Percentiles rank a stretch among this genome's conserved stretches.
phyloP scores from a whole-genome alignment of 1,140 invertebrate genomes.

The Drosophila dunni region DNA sequence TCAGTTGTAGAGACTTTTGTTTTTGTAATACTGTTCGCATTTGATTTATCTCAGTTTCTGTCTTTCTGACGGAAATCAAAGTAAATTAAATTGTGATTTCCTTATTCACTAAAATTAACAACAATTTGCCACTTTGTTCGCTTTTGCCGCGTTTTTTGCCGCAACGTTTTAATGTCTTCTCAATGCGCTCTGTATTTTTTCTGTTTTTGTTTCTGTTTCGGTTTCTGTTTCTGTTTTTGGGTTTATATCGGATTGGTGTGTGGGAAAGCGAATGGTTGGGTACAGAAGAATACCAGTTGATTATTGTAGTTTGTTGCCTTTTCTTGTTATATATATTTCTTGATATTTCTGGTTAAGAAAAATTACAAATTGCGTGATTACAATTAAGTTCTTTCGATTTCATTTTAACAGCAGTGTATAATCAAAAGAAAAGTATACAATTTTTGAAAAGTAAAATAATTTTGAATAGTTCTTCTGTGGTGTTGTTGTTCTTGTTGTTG shows the following conservation, averaged over 20 bases:
- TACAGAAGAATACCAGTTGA: constrained; percentile 69
- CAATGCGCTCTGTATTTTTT: constrained; percentile 45
- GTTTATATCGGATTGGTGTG: constrained; percentile 38
- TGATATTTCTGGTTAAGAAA: constrained; percentile 50
- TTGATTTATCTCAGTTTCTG: constrained; percentile 31
- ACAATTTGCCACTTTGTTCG: constrained; percentile 76
- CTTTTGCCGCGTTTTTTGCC: constrained; percentile 43
- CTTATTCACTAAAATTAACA: constrained; percentile 60
- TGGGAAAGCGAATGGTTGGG: constrained; percentile 45
- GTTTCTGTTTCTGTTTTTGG: constrained; percentile 35
- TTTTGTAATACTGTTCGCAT: constrained; percentile 52
- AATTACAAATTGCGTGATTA: constrained; percentile 51
- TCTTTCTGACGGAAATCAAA: constrained; percentile 33
- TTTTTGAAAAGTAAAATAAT: constrained; percentile 6
- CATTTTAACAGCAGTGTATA: constrained; percentile 8
- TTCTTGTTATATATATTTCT: constrained; percentile 35
- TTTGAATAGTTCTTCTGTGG: not conserved
- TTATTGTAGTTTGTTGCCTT: constrained; percentile 52
- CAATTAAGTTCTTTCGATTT: constrained; percentile 2
- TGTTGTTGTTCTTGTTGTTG: not conserved
- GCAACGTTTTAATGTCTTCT: constrained; percentile 31
- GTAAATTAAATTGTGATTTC: constrained; percentile 46
- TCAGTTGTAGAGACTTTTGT: constrained; percentile 33
- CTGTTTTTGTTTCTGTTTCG: constrained; percentile 41
- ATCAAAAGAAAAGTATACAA: constrained; percentile 9